Percentiles rank a stretch among this genome's conserved stretches.
Conservation (phyloP, 2,888 invertebrate genomes). For the Drosophila rubida region DNA sequence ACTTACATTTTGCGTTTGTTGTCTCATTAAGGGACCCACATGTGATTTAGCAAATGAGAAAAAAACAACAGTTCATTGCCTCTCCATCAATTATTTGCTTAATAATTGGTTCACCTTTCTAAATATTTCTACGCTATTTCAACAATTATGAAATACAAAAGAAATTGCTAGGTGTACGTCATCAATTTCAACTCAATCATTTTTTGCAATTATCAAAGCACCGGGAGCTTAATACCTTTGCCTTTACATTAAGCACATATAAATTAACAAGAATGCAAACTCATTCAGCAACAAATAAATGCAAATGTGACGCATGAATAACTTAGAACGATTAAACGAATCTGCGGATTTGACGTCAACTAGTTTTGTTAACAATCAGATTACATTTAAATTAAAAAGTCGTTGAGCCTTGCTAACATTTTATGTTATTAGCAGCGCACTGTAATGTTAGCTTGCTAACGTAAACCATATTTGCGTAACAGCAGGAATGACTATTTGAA, state of each 20-base stretch:
- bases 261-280: constrained; percentile 16
- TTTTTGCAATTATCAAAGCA: constrained; percentile 27
- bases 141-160: constrained; percentile 25
- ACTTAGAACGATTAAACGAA: too few species aligned
- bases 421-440: constrained; percentile 10
- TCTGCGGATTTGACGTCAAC: too few species aligned
- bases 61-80: constrained; percentile 9
- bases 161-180: not conserved
- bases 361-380: not conserved
- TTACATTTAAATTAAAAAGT: constrained; percentile 19
- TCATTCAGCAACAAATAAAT: constrained; percentile 5
- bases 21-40: not conserved
- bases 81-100: constrained; percentile 3
- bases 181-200: constrained; percentile 16
- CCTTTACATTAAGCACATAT: constrained; percentile 17
- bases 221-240: constrained; percentile 1
- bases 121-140: not conserved
- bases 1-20: constrained; percentile 11
- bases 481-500: not conserved
- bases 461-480: not conserved
- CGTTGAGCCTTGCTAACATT: constrained; percentile 8
- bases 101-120: constrained; percentile 23
- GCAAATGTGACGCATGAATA: constrained; percentile 21
- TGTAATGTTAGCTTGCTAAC: not conserved
- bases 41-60: not conserved